phyloP scores from a whole-genome alignment of 2,113 vertebrate species.

The Corapipo altera region DNA sequence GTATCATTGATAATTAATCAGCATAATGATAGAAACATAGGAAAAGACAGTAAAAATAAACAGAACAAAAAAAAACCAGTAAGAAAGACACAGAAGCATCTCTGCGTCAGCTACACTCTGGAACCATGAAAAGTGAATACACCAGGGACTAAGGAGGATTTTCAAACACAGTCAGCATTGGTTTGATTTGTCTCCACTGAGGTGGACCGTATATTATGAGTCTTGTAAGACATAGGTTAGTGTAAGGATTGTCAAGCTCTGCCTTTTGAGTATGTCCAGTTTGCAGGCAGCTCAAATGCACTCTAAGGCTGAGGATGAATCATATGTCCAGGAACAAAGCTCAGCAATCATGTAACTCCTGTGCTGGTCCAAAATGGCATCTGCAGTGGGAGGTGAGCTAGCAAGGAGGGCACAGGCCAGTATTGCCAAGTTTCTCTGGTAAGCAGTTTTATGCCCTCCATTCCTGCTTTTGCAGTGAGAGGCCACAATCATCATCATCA shows the following conservation, averaged over 20 bases:
- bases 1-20: neutral
- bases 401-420: neutral
- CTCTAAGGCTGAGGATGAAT: neutral
- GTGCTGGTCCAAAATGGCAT: neutral
- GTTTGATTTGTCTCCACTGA: neutral
- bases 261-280: neutral
- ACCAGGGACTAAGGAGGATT: neutral
- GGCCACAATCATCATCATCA: neutral
- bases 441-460: accelerated
- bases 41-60: neutral
- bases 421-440: neutral
- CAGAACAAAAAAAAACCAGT: neutral
- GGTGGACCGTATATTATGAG: neutral
- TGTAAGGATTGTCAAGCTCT: neutral
- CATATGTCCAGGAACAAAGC: neutral
- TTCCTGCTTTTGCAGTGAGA: neutral
- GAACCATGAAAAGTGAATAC: neutral
- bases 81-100: neutral
- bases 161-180: neutral
- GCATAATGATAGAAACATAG: neutral
- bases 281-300: neutral
- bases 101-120: neutral
- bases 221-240: neutral
- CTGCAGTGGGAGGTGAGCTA: neutral
- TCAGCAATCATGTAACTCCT: neutral